Evolutionary conservation across 2,888 invertebrate genomes (phyloP), one percentile per base, ranked within the genome.

Genomic region (Hyalella azteca): DNA sequence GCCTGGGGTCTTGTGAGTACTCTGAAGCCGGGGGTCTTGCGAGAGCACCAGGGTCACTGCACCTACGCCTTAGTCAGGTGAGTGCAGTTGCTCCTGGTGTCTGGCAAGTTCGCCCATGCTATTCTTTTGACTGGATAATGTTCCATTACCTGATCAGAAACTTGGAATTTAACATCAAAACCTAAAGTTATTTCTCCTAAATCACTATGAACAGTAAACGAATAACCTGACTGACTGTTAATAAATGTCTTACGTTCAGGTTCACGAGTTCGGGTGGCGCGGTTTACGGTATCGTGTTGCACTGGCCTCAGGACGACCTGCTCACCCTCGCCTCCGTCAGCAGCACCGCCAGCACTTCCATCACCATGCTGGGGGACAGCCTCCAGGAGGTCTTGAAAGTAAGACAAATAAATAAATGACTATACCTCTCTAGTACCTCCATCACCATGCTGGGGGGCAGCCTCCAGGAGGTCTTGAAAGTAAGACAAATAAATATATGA

Each of bases 281-380:
- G 29, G 85, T 85, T 9, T 85, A 82, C 45, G 85, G 81, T 26
- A 82, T 82, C 2, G 80, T 82, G 22, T 54, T 85, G 4, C 66
- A 78, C 22, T 85, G 85, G 85, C 85, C 85, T 0, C 22, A 75
- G 22, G 81, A 79, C 11, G 76, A 77, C 13, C 13, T 76, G 1
- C 22, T 84, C 32, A 49, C 39, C 5, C 78, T 83, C 26, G 83
- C 77, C 7, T 77, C 79, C 1, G 83, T 81, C n/a, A 15, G 9
- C 15, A 40, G 75, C 45, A 76, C 78, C 15, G 40, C 78, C n/a
- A 59, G 73, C 39, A 77, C 78, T 40, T n/a, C 41, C 60, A 73
- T 81, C 50, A 22, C 75, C 15, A 49, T 83, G 54, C 77, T 83
- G 22, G 81, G 83, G 11, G 81, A 78, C 80, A 66, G 32, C 32